Evolutionary conservation across 2,113 vertebrate genomes (phyloP).

Genomic region (Eclectus roratus): DNA sequence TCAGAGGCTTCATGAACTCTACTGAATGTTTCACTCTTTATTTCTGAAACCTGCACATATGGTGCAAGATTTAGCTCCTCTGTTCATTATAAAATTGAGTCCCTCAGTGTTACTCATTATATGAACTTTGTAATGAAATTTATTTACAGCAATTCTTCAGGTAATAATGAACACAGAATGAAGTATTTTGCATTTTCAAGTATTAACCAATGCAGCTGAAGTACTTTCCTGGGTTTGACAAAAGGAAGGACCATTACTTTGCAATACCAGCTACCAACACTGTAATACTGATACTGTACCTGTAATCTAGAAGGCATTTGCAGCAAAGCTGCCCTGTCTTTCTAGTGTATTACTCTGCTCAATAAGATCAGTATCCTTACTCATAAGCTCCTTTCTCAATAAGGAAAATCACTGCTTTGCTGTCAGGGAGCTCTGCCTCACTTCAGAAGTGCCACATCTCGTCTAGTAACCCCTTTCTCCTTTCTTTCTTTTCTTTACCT

Average conservation of each 20-base stretch:
- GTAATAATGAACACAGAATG: background rate
- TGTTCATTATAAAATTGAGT: background rate
- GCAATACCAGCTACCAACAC: background rate
- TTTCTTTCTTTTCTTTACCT: background rate
- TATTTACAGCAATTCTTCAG: background rate
- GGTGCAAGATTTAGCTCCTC: background rate
- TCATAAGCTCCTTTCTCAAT: background rate
- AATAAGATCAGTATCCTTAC: background rate
- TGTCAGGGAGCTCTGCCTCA: background rate
- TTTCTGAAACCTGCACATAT: background rate
- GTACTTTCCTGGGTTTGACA: background rate
- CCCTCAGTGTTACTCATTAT: background rate
- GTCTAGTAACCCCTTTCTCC: background rate
- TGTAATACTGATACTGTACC: background rate
- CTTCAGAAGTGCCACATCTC: background rate
- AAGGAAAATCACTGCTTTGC: background rate
- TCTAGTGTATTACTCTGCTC: background rate
- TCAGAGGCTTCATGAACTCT: background rate
- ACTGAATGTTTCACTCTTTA: background rate
- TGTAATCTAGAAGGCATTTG: background rate
- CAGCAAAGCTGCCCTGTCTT: background rate
- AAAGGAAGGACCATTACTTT: background rate
- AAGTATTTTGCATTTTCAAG: background rate
- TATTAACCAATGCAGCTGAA: background rate
- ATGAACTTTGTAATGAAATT: background rate